Evolutionary conservation across 2,888 invertebrate genomes (phyloP).

Genomic region (Hydrotaea diabolus): DNA sequence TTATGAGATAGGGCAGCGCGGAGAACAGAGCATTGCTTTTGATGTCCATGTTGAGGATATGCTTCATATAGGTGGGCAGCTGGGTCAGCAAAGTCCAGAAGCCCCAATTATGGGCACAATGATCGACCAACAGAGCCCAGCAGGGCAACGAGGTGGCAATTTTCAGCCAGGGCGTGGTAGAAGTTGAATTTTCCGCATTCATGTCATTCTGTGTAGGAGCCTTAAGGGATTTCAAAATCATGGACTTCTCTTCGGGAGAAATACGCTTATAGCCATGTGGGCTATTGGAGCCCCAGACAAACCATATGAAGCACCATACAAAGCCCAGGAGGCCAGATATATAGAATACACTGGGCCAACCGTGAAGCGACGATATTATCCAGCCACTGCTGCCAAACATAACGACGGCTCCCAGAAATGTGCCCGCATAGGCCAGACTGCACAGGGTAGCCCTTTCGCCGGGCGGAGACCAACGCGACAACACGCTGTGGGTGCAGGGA

Average conservation of each 20-base stretch:
- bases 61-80: constrained; percentile 89
- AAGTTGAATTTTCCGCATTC: constrained; percentile 63
- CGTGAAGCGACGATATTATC: constrained; percentile 85
- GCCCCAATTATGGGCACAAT: constrained; percentile 88
- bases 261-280: constrained; percentile 85
- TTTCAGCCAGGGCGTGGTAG: constrained; percentile 86
- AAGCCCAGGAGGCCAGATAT: constrained; percentile 85
- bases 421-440: constrained; percentile 86
- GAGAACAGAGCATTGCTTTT: constrained; percentile 87
- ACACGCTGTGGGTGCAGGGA: constrained; percentile 85
- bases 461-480: constrained; percentile 87
- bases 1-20: constrained; percentile 87
- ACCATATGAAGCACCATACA: constrained; percentile 84
- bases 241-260: constrained; percentile 83
- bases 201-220: constrained; percentile 75
- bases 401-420: constrained; percentile 89
- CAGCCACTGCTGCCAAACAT: constrained; percentile 87
- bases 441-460: constrained; percentile 85
- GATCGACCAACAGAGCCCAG: constrained; percentile 87
- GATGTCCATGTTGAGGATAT: constrained; percentile 87
- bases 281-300: constrained; percentile 84
- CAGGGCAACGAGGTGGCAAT: constrained; percentile 89
- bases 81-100: constrained; percentile 92
- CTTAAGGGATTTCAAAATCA: constrained; percentile 85
- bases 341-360: constrained; percentile 91